Conservation (phyloP, 2,888 invertebrate genomes). For the Mamestra brassicae region DNA sequence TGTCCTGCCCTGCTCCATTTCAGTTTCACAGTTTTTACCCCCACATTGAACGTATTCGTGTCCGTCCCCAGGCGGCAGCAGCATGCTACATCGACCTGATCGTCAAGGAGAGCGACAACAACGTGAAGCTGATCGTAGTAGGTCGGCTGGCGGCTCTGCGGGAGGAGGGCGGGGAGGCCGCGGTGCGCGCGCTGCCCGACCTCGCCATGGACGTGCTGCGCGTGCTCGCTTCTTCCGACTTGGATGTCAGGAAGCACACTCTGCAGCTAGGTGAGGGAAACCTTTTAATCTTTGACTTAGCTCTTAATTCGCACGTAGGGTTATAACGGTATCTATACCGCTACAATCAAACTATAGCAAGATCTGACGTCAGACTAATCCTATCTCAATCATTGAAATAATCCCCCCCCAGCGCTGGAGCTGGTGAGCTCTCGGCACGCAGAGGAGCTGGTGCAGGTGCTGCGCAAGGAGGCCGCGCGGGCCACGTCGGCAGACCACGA, state of each 20-base stretch:
- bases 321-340: too few relatives aligned
- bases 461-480: conserved; percentile 97
- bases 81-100: conserved; percentile 99
- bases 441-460: conserved; percentile 97
- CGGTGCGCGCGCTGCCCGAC: conserved; percentile 95
- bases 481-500: conserved; percentile 97
- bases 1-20: too few relatives aligned
- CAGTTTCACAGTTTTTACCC: too few relatives aligned
- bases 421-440: conserved; percentile 92
- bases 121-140: conserved; percentile 99
- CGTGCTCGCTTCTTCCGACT: conserved; percentile 97
- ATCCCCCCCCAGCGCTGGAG: conserved; percentile 15
- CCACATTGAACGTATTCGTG: too few relatives aligned
- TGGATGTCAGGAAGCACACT: conserved; percentile 98
- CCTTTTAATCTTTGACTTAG: too few relatives aligned
- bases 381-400: neutral
- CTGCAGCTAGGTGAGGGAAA: conserved; percentile 77
- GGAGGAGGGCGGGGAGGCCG: conserved; percentile 95
- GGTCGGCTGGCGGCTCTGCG: conserved; percentile 97
- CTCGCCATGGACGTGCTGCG: conserved; percentile 99
- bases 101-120: conserved; percentile 99
- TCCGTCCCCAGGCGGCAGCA: conserved; percentile 94
- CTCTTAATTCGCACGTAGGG: too few relatives aligned
- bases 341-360: too few relatives aligned
- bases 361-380: too few relatives aligned